Percentiles rank a stretch among this genome's conserved stretches.
These are phyloP conservation scores for Empidonax alnorum DNA, from an alignment of 2,113 vertebrate species.

Conservation along the genomic window DNA sequence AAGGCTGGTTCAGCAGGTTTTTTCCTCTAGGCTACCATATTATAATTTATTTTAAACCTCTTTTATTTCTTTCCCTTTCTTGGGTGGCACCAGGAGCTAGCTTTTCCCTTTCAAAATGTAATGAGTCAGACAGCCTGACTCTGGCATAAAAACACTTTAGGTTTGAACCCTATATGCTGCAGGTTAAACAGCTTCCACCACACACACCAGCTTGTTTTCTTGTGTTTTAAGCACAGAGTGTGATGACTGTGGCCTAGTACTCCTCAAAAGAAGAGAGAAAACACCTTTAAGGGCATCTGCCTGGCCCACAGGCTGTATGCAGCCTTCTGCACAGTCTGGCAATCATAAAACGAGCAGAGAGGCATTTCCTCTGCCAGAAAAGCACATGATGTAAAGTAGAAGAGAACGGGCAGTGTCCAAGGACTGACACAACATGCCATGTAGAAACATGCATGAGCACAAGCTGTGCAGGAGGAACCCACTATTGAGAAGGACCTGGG, in stretches of 20 bases:
- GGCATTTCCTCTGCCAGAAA: not conserved
- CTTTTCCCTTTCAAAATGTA: not conserved
- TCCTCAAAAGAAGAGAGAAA: not conserved
- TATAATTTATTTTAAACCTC: not conserved
- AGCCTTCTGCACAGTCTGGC: not conserved
- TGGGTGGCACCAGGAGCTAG: not conserved
- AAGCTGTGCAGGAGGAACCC: not conserved
- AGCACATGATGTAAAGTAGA: not conserved
- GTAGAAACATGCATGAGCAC: accelerated
- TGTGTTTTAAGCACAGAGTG: not conserved
- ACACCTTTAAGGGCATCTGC: not conserved
- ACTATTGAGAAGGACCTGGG: not conserved
- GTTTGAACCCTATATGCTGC: not conserved
- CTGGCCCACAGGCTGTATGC: not conserved
- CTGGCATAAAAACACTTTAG: not conserved
- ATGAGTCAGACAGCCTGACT: not conserved
- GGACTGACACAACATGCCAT: not conserved
- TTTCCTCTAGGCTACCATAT: not conserved
- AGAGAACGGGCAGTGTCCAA: not conserved
- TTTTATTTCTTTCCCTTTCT: not conserved
- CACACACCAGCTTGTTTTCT: not conserved
- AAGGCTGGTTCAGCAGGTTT: not conserved
- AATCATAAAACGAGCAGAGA: not conserved
- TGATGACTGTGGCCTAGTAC: not conserved
- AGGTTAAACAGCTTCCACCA: not conserved